phyloP scores from a whole-genome alignment of 1,140 invertebrate species.

The Arctopsyche grandis region DNA sequence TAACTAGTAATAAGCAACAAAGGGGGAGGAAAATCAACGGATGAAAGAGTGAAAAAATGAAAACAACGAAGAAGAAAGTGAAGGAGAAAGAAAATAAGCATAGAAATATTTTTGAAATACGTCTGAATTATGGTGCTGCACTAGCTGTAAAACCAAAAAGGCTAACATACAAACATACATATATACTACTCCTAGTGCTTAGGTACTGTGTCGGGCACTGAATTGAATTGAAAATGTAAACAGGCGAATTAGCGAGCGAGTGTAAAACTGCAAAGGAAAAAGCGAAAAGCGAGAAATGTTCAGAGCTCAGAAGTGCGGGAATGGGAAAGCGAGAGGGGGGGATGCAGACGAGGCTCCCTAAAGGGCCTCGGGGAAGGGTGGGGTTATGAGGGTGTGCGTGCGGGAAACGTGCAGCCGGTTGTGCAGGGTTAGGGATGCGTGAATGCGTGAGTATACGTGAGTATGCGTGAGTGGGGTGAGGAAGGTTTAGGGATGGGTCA shows the following conservation, averaged over 20 bases:
- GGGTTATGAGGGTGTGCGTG: background rate
- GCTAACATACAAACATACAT: too few relatives aligned
- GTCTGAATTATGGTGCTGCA: too few relatives aligned
- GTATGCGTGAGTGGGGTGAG: background rate
- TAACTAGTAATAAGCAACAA: too few relatives aligned
- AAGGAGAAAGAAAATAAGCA: too few relatives aligned
- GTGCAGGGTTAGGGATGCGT: background rate
- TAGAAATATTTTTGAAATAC: too few relatives aligned
- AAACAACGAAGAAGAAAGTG: too few relatives aligned
- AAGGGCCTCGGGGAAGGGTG: too few relatives aligned
- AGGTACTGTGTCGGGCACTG: background rate
- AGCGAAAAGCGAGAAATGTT: background rate
- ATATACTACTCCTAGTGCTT: too few relatives aligned
- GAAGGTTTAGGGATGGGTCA: background rate
- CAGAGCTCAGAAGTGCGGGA: background rate
- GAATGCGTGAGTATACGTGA: background rate
- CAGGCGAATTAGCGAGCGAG: background rate
- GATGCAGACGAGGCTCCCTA: background rate
- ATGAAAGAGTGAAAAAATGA: too few relatives aligned
- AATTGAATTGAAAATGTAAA: slow-evolving; percentile 6
- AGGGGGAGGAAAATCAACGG: too few relatives aligned
- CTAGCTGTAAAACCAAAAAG: too few relatives aligned
- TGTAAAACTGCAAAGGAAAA: background rate
- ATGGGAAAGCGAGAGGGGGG: background rate
- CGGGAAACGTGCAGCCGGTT: slow-evolving; percentile 1